Percentiles rank a stretch among this genome's conserved stretches.
These are phyloP conservation scores for Prochilodus magdalenae DNA, from an alignment of 2,113 vertebrate genomes.

Conservation along the genomic window DNA sequence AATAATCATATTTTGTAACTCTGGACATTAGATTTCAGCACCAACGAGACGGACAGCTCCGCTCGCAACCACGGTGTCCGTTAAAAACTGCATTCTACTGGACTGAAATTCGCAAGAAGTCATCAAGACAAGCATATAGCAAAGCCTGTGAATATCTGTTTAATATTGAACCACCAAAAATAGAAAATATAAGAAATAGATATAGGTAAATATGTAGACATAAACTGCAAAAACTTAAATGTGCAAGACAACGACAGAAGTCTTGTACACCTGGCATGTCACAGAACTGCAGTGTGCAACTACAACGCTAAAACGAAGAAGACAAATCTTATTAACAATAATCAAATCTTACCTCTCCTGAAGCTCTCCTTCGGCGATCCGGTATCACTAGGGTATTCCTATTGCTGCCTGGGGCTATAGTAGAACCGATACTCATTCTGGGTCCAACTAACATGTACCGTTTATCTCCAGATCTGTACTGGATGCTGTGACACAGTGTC, in stretches of 20 bases:
- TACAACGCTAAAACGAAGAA: neutral
- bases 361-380: conserved; percentile 59
- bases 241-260: too few species aligned
- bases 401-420: conserved; percentile 70
- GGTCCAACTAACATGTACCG: conserved; percentile 76
- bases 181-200: too few species aligned
- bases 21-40: neutral
- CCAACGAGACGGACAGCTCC: neutral
- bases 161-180: too few species aligned
- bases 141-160: too few species aligned
- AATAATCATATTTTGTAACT: neutral
- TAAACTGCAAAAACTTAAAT: too few species aligned
- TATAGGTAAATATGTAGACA: too few species aligned
- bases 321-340: neutral
- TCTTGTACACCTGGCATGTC: too few species aligned
- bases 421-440: conserved; percentile 73
- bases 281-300: too few species aligned
- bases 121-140: too few species aligned
- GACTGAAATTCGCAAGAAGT: too few species aligned
- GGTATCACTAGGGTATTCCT: conserved; percentile 67
- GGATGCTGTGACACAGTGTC: conserved; percentile 69
- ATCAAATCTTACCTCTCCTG: conserved; percentile 49
- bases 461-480: conserved; percentile 57
- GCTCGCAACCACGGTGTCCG: neutral
- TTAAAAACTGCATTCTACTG: neutral